Base-by-base conservation (phyloP, 2,797 vertebrate genomes). In the Poecile montanus region DNA sequence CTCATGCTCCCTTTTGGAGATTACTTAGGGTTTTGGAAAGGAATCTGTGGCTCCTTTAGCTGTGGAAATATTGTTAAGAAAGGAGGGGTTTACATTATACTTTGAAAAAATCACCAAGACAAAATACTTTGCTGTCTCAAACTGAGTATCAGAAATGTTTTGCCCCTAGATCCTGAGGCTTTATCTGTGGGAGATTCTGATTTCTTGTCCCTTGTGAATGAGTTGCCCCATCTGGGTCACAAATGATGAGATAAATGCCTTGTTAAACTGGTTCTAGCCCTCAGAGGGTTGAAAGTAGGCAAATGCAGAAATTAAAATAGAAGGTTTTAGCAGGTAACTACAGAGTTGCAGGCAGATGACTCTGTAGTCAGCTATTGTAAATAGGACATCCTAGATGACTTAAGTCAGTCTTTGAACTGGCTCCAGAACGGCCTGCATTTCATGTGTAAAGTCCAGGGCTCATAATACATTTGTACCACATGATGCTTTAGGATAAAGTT, bases 221-320 rank as follows among this genome's bases (percentile, higher is more conserved):
- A 88, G 77, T 90, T 94, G 82, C 56, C 79, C 88, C 85, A 93
- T 77, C 87, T 96, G 85, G 91, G 91, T 93, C 94, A 84, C 88
- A 93, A 95, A 88, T 57, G 80, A 79, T 29, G 91, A 96, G 91
- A 92, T 92, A 94, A 95, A 93, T 81, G 75, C 45, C 93, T 74
- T 71, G 95, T 91, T 90, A 71, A 88, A 93, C 96, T 87, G 94
- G 95, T 96, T 97, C 79, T 82, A 76, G 81, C 57, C 94, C 82
- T 93, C 51, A 97, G 73, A 95, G 94, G 76, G 92, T 92, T 96
- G 94, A 95, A 97, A 96, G 95, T 93, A 96, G 88, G 93, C 95
- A 96, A 97, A 96, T 94, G 86, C 48, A 94, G 71, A 91, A 91
- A 95, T 95, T 95, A 94, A 84, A 97, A 92, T 95, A 78, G 73